Percentiles rank a stretch among this genome's conserved stretches.
Evolutionary conservation across 2,113 vertebrate species (phyloP).

Genomic region (Naja naja): DNA sequence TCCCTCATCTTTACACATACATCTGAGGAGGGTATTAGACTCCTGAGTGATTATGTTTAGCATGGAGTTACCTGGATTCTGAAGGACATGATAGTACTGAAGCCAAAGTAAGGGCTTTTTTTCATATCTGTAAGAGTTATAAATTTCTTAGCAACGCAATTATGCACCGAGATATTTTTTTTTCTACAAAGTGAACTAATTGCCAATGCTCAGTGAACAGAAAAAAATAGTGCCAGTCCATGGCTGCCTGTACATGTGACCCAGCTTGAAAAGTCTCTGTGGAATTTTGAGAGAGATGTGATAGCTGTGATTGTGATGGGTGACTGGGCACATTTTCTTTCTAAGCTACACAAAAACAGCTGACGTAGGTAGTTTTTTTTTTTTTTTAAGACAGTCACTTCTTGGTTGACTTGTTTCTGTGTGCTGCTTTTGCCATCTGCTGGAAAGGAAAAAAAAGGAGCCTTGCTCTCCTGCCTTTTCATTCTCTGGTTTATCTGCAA

Average conservation of each 20-base stretch:
- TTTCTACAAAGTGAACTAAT: neutral
- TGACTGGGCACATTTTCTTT: conserved; percentile 45
- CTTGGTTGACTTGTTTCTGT: neutral
- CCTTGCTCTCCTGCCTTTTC: neutral
- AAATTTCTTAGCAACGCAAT: neutral
- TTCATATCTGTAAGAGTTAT: neutral
- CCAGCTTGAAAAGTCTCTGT: conserved; percentile 32
- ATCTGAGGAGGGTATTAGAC: neutral
- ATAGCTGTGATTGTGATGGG: conserved; percentile 1
- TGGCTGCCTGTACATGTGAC: conserved; percentile 12
- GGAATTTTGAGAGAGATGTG: conserved; percentile 21
- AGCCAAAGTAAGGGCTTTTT: neutral
- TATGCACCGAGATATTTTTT: neutral
- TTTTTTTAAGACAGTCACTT: neutral
- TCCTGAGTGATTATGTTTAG: neutral
- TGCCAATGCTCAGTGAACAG: neutral
- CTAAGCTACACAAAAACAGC: conserved; percentile 20
- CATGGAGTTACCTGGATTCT: too few species aligned
- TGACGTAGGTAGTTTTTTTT: neutral
- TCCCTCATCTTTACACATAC: neutral
- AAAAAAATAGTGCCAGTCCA: conserved; percentile 14
- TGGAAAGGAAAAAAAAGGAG: conserved; percentile 48
- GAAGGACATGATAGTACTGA: neutral
- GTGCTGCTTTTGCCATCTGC: conserved; percentile 74
- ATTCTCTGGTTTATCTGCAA: neutral